phyloP scores from a whole-genome alignment of 2,113 vertebrate species.

The Psittacula cyanocephala region DNA sequence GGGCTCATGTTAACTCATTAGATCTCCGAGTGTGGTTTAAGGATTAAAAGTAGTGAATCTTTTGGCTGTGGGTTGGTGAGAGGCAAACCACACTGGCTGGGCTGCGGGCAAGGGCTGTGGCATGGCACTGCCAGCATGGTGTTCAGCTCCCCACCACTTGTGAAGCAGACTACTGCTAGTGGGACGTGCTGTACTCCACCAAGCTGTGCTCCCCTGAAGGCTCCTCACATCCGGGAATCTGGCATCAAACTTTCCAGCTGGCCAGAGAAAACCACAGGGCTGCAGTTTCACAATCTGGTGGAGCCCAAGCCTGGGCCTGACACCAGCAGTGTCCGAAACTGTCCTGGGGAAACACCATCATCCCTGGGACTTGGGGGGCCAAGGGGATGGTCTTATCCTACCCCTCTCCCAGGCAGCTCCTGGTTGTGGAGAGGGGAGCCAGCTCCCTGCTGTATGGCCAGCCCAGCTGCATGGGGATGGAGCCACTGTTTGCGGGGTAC shows the following conservation, averaged over 20 bases:
- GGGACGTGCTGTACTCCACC: background rate
- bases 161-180: background rate
- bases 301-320: background rate
- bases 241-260: constrained; percentile 36
- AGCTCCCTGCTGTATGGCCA: accelerated
- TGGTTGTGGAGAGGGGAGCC: accelerated
- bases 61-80: background rate
- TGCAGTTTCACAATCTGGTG: background rate
- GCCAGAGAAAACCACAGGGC: background rate
- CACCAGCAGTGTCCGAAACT: background rate
- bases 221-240: constrained; percentile 53
- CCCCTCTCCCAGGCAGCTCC: background rate
- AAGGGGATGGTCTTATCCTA: background rate
- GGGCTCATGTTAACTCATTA: background rate
- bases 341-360: accelerated
- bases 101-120: background rate
- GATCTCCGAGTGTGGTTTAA: accelerated
- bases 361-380: accelerated
- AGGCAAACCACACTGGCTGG: accelerated
- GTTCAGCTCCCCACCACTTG: background rate
- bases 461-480: accelerated
- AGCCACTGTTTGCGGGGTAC: accelerated
- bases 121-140: accelerated
- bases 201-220: background rate
- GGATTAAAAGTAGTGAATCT: background rate